Evolutionary conservation across 2,113 vertebrate genomes (phyloP).

Genomic region (Rallus limicola): DNA sequence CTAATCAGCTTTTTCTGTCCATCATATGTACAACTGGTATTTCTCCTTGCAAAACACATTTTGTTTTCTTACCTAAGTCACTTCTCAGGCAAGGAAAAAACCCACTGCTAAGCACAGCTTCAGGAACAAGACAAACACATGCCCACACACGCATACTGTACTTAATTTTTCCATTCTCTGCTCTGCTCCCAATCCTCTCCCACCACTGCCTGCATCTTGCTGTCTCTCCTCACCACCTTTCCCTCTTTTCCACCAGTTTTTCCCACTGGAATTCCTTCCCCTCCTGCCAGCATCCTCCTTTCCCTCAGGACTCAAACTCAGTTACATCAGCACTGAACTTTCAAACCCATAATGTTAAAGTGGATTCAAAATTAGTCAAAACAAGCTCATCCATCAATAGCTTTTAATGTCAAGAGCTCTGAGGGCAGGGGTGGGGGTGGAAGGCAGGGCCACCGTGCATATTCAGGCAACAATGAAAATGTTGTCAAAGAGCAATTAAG

Average conservation of each 20-base stretch:
- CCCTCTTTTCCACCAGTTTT: background rate
- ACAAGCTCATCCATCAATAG: slow-evolving; percentile 37
- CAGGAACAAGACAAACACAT: background rate
- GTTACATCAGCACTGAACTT: slow-evolving; percentile 43
- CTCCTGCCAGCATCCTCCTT: background rate
- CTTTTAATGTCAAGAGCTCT: slow-evolving; percentile 43
- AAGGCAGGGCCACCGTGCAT: background rate
- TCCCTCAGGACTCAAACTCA: background rate
- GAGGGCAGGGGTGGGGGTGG: background rate
- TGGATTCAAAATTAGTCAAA: slow-evolving; percentile 28
- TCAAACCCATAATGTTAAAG: background rate
- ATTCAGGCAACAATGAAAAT: slow-evolving; percentile 28
- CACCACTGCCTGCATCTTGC: background rate
- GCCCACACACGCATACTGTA: too few species aligned
- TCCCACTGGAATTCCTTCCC: background rate
- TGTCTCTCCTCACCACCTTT: background rate
- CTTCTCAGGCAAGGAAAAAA: background rate
- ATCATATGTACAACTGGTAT: background rate
- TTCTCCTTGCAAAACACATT: background rate
- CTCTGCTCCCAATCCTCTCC: background rate
- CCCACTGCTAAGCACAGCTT: background rate
- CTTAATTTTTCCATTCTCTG: background rate
- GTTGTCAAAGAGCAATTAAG: slow-evolving; percentile 27
- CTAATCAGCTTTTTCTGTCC: background rate
- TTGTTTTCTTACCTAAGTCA: background rate